Conservation (phyloP, 2,888 invertebrate species). For the Adelognathus sp. region DNA sequence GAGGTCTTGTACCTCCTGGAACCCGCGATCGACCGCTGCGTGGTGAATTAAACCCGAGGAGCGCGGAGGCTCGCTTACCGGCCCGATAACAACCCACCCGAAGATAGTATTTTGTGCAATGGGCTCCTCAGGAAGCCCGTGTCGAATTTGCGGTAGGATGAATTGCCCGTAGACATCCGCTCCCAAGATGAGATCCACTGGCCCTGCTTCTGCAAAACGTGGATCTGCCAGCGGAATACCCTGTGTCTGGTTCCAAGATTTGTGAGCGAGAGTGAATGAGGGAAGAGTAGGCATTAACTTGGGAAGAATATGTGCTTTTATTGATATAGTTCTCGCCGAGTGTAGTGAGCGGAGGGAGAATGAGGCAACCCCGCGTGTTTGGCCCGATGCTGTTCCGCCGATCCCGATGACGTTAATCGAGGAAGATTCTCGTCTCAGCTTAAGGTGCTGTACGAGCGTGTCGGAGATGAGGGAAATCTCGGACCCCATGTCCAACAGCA, state of each 20-base stretch:
- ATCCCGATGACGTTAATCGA: constrained; percentile 15
- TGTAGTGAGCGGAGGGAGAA: not conserved
- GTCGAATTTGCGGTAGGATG: constrained; percentile 4
- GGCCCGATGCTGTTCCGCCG: constrained; percentile 7
- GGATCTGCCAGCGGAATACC: constrained; percentile 43
- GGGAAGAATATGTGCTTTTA: constrained; percentile 18
- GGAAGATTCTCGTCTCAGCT: not conserved
- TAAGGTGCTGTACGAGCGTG: constrained; percentile 4
- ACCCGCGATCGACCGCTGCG: not conserved
- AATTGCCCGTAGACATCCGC: constrained; percentile 44
- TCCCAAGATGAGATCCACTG: constrained; percentile 17
- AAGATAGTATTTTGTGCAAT: constrained; percentile 41
- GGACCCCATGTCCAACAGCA: constrained; percentile 32
- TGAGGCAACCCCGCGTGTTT: not conserved
- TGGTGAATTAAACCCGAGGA: not conserved
- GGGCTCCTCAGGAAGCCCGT: constrained; percentile 4
- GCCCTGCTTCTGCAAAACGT: not conserved
- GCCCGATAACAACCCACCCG: constrained; percentile 34
- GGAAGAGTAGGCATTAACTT: constrained; percentile 26
- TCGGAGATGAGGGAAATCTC: constrained; percentile 30
- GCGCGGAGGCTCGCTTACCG: not conserved
- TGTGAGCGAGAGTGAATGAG: not conserved
- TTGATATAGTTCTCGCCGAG: not conserved
- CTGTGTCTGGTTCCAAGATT: constrained; percentile 4
- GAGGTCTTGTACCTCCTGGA: constrained; percentile 17